phyloP scores from a whole-genome alignment of 2,797 vertebrate species.

The Orientallactaga sibirica region DNA sequence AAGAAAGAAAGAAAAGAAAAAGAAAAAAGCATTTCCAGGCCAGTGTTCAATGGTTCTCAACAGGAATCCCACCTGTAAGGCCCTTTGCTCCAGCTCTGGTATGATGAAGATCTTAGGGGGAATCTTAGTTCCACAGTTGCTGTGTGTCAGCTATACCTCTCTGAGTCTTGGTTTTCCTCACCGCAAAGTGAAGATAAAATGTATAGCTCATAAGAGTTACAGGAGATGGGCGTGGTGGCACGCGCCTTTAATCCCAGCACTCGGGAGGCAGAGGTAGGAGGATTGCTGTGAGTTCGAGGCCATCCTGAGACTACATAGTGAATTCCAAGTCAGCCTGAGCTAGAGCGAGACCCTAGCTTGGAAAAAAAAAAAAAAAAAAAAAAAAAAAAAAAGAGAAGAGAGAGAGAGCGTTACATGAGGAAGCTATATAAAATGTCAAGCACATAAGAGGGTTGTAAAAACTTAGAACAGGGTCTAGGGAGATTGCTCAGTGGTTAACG shows the following conservation, averaged over 20 bases:
- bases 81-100: background rate
- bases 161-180: background rate
- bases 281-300: too few species aligned
- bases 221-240: too few species aligned
- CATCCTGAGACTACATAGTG: too few species aligned
- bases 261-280: too few species aligned
- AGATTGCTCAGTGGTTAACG: too few species aligned
- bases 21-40: too few species aligned
- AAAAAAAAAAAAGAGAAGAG: background rate
- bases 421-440: background rate
- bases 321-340: too few species aligned
- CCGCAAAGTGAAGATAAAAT: background rate
- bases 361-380: background rate
- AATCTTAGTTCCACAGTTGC: background rate
- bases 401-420: background rate
- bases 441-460: background rate
- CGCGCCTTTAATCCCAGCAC: too few species aligned
- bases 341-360: background rate
- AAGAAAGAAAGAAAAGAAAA: background rate
- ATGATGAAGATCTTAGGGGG: background rate
- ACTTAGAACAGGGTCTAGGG: too few species aligned
- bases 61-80: background rate
- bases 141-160: background rate
- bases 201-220: too few species aligned
- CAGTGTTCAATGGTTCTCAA: background rate